Conservation (phyloP, 2,113 vertebrate genomes). For the Petrocephalus microphthalmus region DNA sequence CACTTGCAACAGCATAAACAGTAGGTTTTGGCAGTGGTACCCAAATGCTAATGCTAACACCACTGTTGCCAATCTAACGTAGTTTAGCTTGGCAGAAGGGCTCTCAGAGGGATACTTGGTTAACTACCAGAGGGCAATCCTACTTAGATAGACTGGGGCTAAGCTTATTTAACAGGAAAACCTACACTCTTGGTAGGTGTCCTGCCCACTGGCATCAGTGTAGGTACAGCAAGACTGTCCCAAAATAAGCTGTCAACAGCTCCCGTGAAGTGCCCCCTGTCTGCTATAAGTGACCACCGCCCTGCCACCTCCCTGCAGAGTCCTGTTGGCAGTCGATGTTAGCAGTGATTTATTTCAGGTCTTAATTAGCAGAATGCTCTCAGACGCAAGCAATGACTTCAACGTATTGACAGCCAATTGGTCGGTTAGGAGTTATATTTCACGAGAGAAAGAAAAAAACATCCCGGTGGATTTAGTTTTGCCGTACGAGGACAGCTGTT, state of each 20-base stretch:
- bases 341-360: conserved; percentile 86
- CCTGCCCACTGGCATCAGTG: neutral
- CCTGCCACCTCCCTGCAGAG: conserved; percentile 71
- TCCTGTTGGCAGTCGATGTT: conserved; percentile 82
- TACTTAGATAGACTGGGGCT: neutral
- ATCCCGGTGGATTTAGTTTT: conserved; percentile 34
- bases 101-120: neutral
- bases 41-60: neutral
- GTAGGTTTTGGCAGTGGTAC: neutral
- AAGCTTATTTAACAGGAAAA: neutral
- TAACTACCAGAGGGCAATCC: neutral
- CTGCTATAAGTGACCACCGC: conserved; percentile 65
- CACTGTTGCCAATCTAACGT: neutral
- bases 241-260: neutral
- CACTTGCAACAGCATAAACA: neutral
- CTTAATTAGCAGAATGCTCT: conserved; percentile 97
- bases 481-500: conserved; percentile 39
- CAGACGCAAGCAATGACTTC: conserved; percentile 89
- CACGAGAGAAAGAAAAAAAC: conserved; percentile 62
- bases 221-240: neutral
- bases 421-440: conserved; percentile 50
- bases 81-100: neutral
- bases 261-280: conserved; percentile 52
- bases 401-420: conserved; percentile 75
- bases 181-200: neutral